Percentiles rank a stretch among this genome's conserved stretches.
Conservation (phyloP, 2,888 invertebrate species). For the Oscheius onirici region DNA sequence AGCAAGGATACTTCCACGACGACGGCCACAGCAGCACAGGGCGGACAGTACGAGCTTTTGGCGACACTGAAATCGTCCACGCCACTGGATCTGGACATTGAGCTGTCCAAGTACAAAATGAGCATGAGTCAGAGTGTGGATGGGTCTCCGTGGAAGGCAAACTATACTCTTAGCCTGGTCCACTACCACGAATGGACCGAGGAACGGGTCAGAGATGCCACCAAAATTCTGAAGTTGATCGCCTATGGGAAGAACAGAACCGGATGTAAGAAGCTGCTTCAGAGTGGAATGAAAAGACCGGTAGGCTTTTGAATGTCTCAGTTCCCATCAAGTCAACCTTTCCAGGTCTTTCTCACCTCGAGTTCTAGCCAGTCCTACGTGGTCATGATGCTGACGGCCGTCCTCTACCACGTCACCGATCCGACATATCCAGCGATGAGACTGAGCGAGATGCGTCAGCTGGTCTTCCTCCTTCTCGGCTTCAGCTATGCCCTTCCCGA, state of each 20-base stretch:
- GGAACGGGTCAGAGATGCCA: too few species aligned
- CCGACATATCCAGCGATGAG: not conserved
- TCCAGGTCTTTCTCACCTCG: not conserved
- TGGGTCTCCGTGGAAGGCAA: not conserved
- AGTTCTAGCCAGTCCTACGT: constrained; percentile 3
- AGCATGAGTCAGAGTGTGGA: not conserved
- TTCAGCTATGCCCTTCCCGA: not conserved
- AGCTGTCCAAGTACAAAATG: not conserved
- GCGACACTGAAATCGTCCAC: not conserved
- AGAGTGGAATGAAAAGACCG: too few species aligned
- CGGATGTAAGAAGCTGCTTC: not conserved
- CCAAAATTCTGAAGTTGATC: not conserved
- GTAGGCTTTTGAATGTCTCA: not conserved
- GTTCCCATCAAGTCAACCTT: not conserved
- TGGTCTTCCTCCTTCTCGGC: not conserved
- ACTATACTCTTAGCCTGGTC: not conserved
- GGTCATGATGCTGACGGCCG: constrained; percentile 10
- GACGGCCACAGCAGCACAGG: not conserved
- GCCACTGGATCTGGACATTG: not conserved
- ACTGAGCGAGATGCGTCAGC: not conserved
- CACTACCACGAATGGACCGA: constrained; percentile 3
- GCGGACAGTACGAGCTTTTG: not conserved
- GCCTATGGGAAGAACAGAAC: not conserved
- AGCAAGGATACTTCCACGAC: not conserved
- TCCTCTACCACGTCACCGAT: not conserved